A percentile compares a stretch with the other conserved stretches of the same genome.
phyloP scores from a whole-genome alignment of 53 echinoderm and acorn worm genomes.

The Echinarachnius parma region DNA sequence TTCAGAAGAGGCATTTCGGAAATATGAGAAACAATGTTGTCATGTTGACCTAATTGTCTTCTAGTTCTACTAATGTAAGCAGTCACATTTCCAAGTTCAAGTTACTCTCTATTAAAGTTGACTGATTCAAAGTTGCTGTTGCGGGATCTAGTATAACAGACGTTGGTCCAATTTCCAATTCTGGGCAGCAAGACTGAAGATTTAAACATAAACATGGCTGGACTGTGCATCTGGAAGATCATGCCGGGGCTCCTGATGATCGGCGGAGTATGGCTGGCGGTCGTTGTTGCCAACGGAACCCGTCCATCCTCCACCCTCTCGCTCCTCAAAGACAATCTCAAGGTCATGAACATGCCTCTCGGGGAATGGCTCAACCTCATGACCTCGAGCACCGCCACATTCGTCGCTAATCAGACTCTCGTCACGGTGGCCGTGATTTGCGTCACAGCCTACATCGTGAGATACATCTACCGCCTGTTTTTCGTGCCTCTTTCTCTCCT shows the following conservation, averaged over 20 bases:
- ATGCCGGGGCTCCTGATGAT: constrained; percentile 17
- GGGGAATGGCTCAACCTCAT: constrained; percentile 21
- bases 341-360: constrained; percentile 31
- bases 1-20: no score
- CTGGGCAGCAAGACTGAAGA: no score
- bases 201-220: background rate
- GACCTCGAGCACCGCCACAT: background rate
- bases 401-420: constrained; percentile 29
- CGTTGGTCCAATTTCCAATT: no score
- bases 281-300: constrained; percentile 6
- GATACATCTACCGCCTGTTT: constrained; percentile 20
- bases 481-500: constrained; percentile 26
- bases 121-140: no score
- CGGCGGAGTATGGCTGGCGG: constrained; percentile 4
- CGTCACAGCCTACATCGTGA: background rate
- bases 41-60: no score
- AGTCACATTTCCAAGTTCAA: no score
- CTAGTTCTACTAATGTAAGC: no score
- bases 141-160: no score
- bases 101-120: no score
- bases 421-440: constrained; percentile 3
- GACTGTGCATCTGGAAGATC: constrained; percentile 5
- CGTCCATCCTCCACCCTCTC: constrained; percentile 4
- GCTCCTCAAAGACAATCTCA: constrained; percentile 29
- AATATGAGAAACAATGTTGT: no score